Evolutionary conservation across 1,140 invertebrate species (phyloP), one percentile per base, ranked within the genome.

Genomic region (Lethocerus indicus): DNA sequence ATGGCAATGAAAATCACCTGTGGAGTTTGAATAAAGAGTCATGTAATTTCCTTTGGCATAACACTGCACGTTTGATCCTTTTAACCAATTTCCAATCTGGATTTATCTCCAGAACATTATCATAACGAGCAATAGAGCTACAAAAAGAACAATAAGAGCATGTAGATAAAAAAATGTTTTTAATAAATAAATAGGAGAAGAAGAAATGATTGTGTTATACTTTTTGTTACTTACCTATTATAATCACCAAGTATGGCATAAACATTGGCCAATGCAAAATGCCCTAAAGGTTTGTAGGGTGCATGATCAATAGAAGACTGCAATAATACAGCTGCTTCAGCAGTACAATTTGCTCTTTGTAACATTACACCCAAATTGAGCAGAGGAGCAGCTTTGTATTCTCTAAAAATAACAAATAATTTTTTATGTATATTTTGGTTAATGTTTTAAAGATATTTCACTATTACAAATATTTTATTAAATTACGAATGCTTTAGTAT

Each of bases 281-380:
- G 82, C 54, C 78, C 79, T 21, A 79, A 72, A 37, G 81, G 71
- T 58, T 79, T 73, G 26, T 70, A 64, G 7, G 79, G 78, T 9
- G 79, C 77, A 59, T 88, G 78, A 59, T 88, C 83, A 24, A 88
- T 71, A 1, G 87, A 85, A 25, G 81, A 76, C 56, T 81, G 78
- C 0, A 90, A 68, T 43, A 91, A 68, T 49, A 84, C 74, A 13
- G 82, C 78, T 7, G 86, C 86, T 64, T 91, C 87, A 52, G 77
- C 75, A 12, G 77, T 75, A 54, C 75, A 70, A 42, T 75, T 74
- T 43, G 78, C 73, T 29, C 81, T 73, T 56, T 87, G 84, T 5
- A 91, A 67, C 58, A 90, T 76, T 39, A 82, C 83, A n/a, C 83
- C 87, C 55, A 89, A 64, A 58, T 79, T 87, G 18, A 87, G 70